Evolutionary conservation across 92 coral and sea anemone genomes (phyloP), one percentile per base, ranked within the genome.

Genomic region (Phymanthus crucifer): DNA sequence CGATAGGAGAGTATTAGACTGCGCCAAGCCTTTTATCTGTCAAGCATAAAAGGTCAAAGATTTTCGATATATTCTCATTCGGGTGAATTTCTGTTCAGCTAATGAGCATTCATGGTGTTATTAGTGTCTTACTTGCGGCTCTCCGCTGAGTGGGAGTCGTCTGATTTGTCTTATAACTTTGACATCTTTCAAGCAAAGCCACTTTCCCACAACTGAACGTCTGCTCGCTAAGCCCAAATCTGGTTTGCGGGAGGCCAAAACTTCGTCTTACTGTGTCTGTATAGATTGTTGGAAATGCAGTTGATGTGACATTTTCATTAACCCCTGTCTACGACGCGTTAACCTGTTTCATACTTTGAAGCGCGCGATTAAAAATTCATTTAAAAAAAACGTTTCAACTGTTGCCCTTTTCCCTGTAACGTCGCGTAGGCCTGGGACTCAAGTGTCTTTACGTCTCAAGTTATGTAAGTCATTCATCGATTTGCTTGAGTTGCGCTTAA

Each of bases 381-480:
- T 61, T 61, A 29, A 61, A 61, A 27, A 24, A 26, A 2, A 13
- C 4, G 64, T 21, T 21, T 21, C 29, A 7, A 7, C 48, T 43
- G 48, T 24, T 27, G 33, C 68, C 4, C 26, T 61, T 61, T 61
- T 4, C 34, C 29, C 14, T 3, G 66, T 3, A n/a, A 1, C 18
- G 32, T 3, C 48, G 79, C 69, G 46, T 34, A 37, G 58, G 71
- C 32, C 81, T 77, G 81, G 81, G 73, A 0, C 36, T 26, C 10
- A 65, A 48, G 21, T n/a, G 29, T 43, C 23, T 32, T 7, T 6
- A n/a, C 26, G 27, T 26, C 35, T 26, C 32, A 61, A 33, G 61
- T 47, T 77, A 77, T 77, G 32, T 61, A 77, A 77, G 40, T 34
- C 6, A 2, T 69, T 64, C 37, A 56, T 36, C 35, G 81, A 68